Conservation (phyloP, 2,113 vertebrate species). For the Bos javanicus region DNA sequence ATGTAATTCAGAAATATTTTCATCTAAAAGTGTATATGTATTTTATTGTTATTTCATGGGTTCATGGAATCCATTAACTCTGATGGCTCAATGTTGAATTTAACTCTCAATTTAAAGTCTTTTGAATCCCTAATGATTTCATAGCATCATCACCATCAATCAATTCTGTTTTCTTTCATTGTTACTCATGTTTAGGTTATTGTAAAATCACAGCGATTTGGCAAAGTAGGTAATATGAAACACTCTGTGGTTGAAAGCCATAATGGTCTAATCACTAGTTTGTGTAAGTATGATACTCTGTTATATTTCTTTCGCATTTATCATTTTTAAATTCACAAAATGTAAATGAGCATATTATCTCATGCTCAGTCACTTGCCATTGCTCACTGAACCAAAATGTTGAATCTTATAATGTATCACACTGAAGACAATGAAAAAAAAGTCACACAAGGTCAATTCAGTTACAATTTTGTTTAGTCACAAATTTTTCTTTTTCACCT, state of each 20-base stretch:
- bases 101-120: not conserved
- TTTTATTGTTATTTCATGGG: not conserved
- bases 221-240: not conserved
- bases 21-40: not conserved
- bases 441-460: not conserved
- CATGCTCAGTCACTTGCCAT: not conserved
- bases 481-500: not conserved
- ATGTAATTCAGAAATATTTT: not conserved
- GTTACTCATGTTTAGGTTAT: not conserved
- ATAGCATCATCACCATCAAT: not conserved
- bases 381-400: slow-evolving; percentile 19
- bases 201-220: not conserved
- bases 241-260: not conserved
- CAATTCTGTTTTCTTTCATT: not conserved
- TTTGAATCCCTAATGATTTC: not conserved
- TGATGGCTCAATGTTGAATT: not conserved
- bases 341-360: not conserved
- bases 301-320: not conserved
- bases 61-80: not conserved
- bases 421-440: not conserved
- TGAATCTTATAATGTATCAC: not conserved
- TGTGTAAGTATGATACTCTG: not conserved
- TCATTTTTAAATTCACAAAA: slow-evolving; percentile 15
- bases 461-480: not conserved
- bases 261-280: not conserved